Conservation (phyloP, 2,113 vertebrate genomes). For the Callipepla californica region DNA sequence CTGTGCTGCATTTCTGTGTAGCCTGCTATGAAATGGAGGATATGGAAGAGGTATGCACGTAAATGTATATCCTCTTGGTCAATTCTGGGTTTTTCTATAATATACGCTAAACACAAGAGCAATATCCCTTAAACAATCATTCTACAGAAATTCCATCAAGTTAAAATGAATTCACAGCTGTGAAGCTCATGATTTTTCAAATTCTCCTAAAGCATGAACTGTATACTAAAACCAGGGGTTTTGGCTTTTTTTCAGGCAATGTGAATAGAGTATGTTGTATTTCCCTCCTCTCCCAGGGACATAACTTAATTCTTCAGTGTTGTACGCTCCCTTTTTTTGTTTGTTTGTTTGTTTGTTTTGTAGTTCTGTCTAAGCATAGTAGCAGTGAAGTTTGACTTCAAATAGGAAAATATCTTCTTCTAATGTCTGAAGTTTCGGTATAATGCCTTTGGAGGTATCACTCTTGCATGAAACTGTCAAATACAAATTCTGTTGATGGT, state of each 20-base stretch:
- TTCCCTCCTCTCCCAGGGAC: neutral
- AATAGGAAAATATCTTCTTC: neutral
- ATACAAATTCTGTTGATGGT: neutral
- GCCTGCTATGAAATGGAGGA: neutral
- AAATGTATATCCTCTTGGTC: neutral
- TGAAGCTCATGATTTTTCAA: neutral
- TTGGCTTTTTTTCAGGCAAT: neutral
- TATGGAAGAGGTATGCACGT: neutral
- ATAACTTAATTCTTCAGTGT: neutral
- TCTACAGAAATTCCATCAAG: neutral
- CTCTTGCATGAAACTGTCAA: neutral
- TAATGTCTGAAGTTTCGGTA: neutral
- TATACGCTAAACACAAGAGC: neutral
- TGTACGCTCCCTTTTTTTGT: neutral
- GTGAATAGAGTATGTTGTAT: neutral
- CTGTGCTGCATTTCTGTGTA: fast-evolving
- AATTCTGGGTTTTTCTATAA: neutral
- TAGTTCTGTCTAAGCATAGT: neutral
- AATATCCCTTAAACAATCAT: neutral
- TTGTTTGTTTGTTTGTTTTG: neutral
- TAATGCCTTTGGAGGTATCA: neutral
- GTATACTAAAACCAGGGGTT: neutral
- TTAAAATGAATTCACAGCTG: neutral
- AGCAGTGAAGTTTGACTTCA: neutral
- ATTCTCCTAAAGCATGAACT: neutral